A percentile compares a stretch with the other conserved stretches of the same genome.
phyloP scores from a whole-genome alignment of 2,113 vertebrate species.

The Petroica traversi region DNA sequence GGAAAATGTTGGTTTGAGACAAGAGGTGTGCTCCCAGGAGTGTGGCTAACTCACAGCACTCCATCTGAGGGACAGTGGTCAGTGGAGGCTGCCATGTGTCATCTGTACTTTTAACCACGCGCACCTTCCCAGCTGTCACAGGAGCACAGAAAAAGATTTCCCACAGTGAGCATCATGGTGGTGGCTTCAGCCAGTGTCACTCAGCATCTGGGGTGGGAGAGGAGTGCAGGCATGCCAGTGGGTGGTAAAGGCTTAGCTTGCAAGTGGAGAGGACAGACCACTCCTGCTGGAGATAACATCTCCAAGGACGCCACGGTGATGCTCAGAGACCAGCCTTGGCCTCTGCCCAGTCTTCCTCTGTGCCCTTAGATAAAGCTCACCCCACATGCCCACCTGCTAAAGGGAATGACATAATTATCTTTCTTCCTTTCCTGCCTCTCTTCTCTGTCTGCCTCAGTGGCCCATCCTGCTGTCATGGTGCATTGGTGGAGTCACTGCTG shows the following conservation, averaged over 20 bases:
- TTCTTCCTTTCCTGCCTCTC: not conserved
- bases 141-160: not conserved
- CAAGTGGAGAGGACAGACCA: fast-evolving
- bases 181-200: not conserved
- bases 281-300: not conserved
- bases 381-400: not conserved
- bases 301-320: fast-evolving
- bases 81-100: fast-evolving
- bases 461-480: not conserved
- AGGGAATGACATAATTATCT: not conserved
- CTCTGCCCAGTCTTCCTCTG: not conserved
- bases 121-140: not conserved
- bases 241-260: not conserved
- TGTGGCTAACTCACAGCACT: not conserved
- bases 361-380: fast-evolving
- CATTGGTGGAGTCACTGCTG: not conserved
- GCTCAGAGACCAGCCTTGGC: not conserved
- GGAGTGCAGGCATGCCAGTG: fast-evolving
- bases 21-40: not conserved
- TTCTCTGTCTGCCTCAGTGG: not conserved
- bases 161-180: fast-evolving
- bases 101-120: fast-evolving
- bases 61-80: not conserved
- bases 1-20: not conserved
- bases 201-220: not conserved